Conservation (phyloP, 2,888 invertebrate species). For the Lumbricus terrestris region DNA sequence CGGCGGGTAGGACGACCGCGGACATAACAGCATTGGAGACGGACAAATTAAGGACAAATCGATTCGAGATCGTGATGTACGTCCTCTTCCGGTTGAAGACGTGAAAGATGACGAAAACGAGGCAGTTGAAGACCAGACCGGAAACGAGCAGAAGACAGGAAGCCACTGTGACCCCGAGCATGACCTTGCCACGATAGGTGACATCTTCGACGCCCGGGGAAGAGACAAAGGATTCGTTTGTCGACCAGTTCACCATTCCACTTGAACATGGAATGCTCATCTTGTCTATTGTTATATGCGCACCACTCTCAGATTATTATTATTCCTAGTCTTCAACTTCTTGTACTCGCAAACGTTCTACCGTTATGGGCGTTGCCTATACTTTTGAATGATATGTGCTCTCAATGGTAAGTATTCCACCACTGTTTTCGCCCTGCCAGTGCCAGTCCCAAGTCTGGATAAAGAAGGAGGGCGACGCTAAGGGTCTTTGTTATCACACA, state of each 20-base stretch:
- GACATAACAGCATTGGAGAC: slow-evolving; percentile 61
- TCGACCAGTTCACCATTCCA: background rate
- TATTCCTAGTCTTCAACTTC: no score
- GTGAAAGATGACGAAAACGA: slow-evolving; percentile 66
- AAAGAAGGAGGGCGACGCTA: no score
- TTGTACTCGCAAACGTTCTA: no score
- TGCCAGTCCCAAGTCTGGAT: no score
- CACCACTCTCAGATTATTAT: no score
- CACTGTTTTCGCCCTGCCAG: no score
- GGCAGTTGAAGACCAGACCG: slow-evolving; percentile 72
- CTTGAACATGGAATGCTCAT: background rate
- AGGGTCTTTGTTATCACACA: no score
- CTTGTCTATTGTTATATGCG: no score
- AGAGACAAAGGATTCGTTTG: background rate
- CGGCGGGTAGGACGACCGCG: slow-evolving; percentile 55
- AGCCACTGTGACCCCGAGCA: background rate
- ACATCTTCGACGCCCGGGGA: background rate
- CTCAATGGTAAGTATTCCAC: no score
- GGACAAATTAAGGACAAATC: slow-evolving; percentile 66
- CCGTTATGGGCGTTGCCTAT: no score
- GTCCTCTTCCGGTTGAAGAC: slow-evolving; percentile 74
- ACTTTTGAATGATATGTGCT: no score
- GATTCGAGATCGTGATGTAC: slow-evolving; percentile 76
- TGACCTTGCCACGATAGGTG: background rate
- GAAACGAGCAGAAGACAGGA: slow-evolving; percentile 9